A percentile compares a stretch with the other conserved stretches of the same genome.
Conservation (phyloP, 2,113 vertebrate genomes). For the Jacana jacana region DNA sequence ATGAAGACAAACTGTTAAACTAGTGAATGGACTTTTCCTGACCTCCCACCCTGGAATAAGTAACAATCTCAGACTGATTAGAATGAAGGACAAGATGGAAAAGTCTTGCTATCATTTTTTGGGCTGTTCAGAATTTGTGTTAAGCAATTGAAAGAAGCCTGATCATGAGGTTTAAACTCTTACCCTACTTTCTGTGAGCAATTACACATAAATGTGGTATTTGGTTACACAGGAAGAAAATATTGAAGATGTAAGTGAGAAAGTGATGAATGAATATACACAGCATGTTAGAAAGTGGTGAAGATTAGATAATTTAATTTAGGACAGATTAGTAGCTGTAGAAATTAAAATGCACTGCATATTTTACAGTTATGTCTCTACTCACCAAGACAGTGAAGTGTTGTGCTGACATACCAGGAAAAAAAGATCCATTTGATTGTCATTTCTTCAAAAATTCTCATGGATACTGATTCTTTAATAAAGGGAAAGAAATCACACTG, state of each 20-base stretch:
- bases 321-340: neutral
- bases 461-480: neutral
- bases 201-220: neutral
- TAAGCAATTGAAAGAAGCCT: neutral
- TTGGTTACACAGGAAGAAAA: neutral
- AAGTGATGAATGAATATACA: neutral
- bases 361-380: neutral
- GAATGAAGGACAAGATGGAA: neutral
- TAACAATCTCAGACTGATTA: no score
- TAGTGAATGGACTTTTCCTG: neutral
- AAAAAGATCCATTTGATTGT: neutral
- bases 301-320: neutral
- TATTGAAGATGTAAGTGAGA: neutral
- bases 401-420: neutral
- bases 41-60: neutral
- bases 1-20: neutral
- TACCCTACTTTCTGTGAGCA: neutral
- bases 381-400: accelerated
- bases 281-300: neutral
- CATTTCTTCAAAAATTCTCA: neutral
- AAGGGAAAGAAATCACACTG: neutral
- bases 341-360: neutral
- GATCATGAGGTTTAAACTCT: neutral
- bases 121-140: neutral
- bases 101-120: neutral